Conservation (phyloP, 2,797 vertebrate species). For the Cirrhinus molitorella region DNA sequence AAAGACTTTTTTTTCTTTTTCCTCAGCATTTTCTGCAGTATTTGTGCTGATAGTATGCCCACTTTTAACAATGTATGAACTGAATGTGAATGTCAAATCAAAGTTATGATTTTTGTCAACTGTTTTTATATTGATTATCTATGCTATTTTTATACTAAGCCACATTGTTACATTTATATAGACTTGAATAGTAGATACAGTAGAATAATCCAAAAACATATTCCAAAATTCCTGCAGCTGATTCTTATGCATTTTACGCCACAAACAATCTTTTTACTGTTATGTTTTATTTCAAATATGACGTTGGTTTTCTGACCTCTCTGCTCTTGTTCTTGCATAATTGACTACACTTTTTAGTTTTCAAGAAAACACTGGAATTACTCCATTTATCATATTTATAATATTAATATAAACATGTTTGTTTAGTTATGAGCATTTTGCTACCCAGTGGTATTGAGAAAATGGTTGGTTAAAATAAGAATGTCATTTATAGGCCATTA, state of each 20-base stretch:
- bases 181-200: neutral
- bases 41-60: slow-evolving; percentile 25
- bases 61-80: neutral
- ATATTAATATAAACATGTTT: slow-evolving; percentile 35
- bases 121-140: slow-evolving; percentile 23
- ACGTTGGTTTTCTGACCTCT: slow-evolving; percentile 2
- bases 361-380: slow-evolving; percentile 54
- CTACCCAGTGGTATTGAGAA: slow-evolving; percentile 1
- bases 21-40: slow-evolving; percentile 10
- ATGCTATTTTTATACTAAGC: slow-evolving; percentile 19
- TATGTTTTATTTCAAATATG: slow-evolving; percentile 15
- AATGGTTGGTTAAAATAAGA: slow-evolving; percentile 16
- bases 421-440: slow-evolving; percentile 25
- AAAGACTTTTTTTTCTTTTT: neutral
- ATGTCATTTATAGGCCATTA: slow-evolving; percentile 8
- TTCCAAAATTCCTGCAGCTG: neutral
- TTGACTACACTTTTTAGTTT: slow-evolving; percentile 10
- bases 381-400: slow-evolving; percentile 47
- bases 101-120: neutral
- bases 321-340: neutral
- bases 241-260: neutral
- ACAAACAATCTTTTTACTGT: slow-evolving; percentile 1
- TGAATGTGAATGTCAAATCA: slow-evolving; percentile 51
- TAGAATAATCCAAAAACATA: neutral
- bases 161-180: slow-evolving; percentile 9